Evolutionary conservation across 2,113 vertebrate species (phyloP).

Genomic region (Engystomops pustulosus): DNA sequence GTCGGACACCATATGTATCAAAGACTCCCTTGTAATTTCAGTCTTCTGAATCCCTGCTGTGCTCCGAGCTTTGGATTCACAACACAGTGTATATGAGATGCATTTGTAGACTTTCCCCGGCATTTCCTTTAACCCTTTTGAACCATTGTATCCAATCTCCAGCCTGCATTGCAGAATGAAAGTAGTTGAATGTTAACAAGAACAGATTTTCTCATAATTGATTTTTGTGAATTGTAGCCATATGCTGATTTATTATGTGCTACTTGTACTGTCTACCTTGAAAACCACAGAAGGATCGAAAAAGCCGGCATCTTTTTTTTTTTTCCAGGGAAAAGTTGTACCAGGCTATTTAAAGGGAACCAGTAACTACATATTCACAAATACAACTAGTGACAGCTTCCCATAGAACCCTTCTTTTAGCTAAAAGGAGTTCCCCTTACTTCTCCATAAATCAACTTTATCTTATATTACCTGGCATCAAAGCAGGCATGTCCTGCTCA

Average conservation of each 20-base stretch:
- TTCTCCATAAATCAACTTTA: too few relatives aligned
- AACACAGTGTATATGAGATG: neutral
- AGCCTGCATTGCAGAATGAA: neutral
- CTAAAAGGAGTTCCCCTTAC: too few relatives aligned
- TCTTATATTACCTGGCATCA: too few relatives aligned
- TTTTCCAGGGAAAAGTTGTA: constrained; percentile 39
- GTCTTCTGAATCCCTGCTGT: constrained; percentile 28
- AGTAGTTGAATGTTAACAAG: constrained; percentile 36
- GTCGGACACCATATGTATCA: constrained; percentile 45
- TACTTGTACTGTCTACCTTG: constrained; percentile 26
- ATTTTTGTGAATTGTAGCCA: constrained; percentile 40
- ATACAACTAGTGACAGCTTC: too few relatives aligned
- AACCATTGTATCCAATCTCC: neutral
- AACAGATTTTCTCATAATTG: constrained; percentile 51
- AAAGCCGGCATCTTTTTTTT: neutral
- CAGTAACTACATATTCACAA: too few relatives aligned
- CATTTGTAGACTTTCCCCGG: constrained; percentile 19
- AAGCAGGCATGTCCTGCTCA: too few relatives aligned
- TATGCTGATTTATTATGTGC: constrained; percentile 49
- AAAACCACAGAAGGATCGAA: constrained; percentile 43
- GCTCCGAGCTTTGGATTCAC: neutral
- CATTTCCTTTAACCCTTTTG: constrained; percentile 33
- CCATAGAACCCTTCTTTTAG: too few relatives aligned
- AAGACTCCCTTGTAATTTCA: constrained; percentile 29
- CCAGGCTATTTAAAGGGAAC: too few relatives aligned